Conservation (phyloP, 2,113 vertebrate species). For the Nycticorax nycticorax region DNA sequence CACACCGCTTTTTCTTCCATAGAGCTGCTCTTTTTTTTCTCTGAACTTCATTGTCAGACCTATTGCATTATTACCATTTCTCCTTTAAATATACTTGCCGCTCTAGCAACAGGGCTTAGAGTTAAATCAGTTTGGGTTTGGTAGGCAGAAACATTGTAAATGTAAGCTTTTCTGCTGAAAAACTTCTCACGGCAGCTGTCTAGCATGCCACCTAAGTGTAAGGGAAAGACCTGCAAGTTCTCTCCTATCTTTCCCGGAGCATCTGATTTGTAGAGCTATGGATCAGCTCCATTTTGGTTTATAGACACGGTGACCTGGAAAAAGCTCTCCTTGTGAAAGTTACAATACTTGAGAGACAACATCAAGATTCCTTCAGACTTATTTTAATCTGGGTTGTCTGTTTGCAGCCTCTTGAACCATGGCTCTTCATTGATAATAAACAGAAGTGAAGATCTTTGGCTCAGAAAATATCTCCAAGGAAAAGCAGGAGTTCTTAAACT, state of each 20-base stretch:
- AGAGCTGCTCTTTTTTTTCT: background rate
- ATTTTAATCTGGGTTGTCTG: background rate
- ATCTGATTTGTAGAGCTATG: background rate
- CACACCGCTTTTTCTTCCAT: background rate
- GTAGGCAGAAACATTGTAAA: background rate
- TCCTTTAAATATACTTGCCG: background rate
- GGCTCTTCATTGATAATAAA: background rate
- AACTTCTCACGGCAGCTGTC: background rate
- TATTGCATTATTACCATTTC: background rate
- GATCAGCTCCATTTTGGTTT: background rate
- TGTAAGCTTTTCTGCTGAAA: background rate
- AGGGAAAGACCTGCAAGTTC: background rate
- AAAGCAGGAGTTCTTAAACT: conserved; percentile 36
- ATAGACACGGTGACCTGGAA: background rate
- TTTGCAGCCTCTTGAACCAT: background rate
- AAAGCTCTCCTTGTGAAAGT: background rate
- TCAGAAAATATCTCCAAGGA: conserved; percentile 44
- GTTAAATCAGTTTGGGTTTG: background rate
- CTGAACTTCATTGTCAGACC: background rate
- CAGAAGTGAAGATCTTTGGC: conserved; percentile 10
- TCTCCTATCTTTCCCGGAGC: background rate
- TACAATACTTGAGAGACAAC: background rate
- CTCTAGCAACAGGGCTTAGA: background rate
- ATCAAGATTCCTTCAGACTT: conserved; percentile 31
- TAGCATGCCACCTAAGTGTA: background rate